Evolutionary conservation across 2,888 invertebrate genomes (phyloP).

Genomic region (Tetramorium bicarinatum): DNA sequence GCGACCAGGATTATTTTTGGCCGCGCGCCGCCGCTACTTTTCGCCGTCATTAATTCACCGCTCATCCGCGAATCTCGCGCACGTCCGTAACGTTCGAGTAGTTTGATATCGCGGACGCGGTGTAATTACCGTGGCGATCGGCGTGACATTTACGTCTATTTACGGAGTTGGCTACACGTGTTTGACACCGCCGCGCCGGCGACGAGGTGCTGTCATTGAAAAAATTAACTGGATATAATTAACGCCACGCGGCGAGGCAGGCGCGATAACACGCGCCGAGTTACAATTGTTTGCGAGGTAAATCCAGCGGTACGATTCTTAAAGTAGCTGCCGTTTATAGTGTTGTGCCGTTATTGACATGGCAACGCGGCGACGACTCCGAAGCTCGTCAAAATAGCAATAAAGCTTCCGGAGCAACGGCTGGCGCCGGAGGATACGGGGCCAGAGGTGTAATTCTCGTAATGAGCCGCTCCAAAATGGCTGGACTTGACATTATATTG

Average conservation of each 20-base stretch:
- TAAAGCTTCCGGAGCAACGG: conserved; percentile 5
- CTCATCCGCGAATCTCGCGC: neutral
- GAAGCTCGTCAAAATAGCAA: conserved; percentile 13
- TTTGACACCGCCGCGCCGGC: neutral
- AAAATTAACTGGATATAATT: conserved; percentile 19
- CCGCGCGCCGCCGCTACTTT: neutral
- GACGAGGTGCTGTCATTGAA: neutral
- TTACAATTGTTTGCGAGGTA: neutral
- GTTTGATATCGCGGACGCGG: neutral
- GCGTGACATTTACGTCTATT: conserved; percentile 49
- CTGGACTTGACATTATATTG: conserved; percentile 35
- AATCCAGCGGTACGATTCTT: conserved; percentile 2
- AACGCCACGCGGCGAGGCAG: neutral
- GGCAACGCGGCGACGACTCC: conserved; percentile 22
- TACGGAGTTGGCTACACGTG: neutral
- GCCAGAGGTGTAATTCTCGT: conserved; percentile 26
- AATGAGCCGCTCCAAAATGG: conserved; percentile 29
- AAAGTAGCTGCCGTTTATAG: neutral
- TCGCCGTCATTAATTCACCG: conserved; percentile 26
- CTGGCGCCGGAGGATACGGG: conserved; percentile 10
- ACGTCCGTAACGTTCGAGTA: neutral
- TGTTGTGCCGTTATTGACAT: conserved; percentile 42
- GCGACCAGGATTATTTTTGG: conserved; percentile 25
- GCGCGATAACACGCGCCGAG: neutral
- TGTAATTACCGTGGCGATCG: conserved; percentile 43